phyloP scores from a whole-genome alignment of 2,113 vertebrate species.

The Misgurnus anguillicaudatus region DNA sequence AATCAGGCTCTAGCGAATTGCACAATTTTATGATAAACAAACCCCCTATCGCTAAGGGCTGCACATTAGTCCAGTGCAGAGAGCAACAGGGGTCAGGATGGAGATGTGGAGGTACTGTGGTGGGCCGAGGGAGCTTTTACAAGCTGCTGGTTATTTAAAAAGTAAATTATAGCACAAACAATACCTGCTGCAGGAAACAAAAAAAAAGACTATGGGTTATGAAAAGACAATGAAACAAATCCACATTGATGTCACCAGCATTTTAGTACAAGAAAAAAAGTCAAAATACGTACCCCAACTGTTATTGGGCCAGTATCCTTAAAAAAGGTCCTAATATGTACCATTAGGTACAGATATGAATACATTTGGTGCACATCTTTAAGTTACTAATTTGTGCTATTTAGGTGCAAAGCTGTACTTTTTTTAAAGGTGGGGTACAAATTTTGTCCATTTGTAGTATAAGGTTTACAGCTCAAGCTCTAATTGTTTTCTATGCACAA shows the following conservation, averaged over 20 bases:
- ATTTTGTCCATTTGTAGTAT: too few relatives aligned
- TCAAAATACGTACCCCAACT: too few relatives aligned
- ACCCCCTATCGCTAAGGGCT: conserved; percentile 57
- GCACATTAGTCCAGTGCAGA: conserved; percentile 41
- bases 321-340: too few relatives aligned
- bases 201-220: neutral
- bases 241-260: too few relatives aligned
- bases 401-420: too few relatives aligned
- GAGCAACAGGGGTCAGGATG: conserved; percentile 42
- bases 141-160: conserved; percentile 43
- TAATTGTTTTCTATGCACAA: neutral
- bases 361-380: too few relatives aligned
- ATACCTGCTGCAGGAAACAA: conserved; percentile 70
- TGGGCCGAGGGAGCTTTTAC: conserved; percentile 56
- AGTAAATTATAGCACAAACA: conserved; percentile 35
- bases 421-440: too few relatives aligned
- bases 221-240: too few relatives aligned
- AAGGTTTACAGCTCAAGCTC: neutral
- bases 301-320: too few relatives aligned
- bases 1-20: conserved; percentile 48
- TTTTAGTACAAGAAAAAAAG: too few relatives aligned
- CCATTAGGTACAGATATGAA: too few relatives aligned
- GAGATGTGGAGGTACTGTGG: conserved; percentile 38
- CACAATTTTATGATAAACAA: conserved; percentile 56
- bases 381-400: too few relatives aligned